A percentile compares a stretch with the other conserved stretches of the same genome.
These are phyloP conservation scores for Tetragonisca angustula DNA, from an alignment of 2,888 invertebrate species.

Conservation along the genomic window DNA sequence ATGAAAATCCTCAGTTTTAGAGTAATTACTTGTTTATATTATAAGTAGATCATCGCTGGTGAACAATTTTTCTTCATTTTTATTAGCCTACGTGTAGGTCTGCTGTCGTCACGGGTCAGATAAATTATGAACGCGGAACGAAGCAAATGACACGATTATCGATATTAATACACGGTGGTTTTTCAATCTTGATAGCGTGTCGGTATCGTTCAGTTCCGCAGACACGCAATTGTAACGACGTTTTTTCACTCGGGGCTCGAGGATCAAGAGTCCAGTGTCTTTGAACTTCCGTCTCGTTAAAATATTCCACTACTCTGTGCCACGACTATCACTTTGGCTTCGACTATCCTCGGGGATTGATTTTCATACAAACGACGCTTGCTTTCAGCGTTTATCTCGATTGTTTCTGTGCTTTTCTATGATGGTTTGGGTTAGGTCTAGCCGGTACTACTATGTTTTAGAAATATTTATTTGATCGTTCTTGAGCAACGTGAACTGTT, in stretches of 20 bases:
- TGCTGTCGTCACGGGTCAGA: background rate
- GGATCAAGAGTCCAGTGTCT: constrained; percentile 7
- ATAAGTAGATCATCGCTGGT: background rate
- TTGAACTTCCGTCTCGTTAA: constrained; percentile 33
- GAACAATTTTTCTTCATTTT: background rate
- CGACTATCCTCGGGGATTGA: background rate
- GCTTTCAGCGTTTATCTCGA: background rate
- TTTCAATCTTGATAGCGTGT: constrained; percentile 20
- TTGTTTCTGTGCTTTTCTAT: background rate
- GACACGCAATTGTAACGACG: constrained; percentile 26
- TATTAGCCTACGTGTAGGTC: no score
- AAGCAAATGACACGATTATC: constrained; percentile 49
- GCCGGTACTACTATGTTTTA: fast-evolving
- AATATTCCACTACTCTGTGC: background rate
- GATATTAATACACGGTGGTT: constrained; percentile 31
- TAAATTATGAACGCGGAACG: constrained; percentile 18
- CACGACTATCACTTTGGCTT: background rate
- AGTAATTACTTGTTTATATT: background rate
- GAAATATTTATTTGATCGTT: background rate
- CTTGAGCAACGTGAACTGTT: no score
- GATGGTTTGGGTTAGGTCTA: no score
- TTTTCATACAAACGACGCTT: background rate
- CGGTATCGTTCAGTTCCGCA: constrained; percentile 16
- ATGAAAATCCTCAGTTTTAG: no score
- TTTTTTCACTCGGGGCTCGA: background rate